Conservation (phyloP, 2,888 invertebrate species). For the Leucoptera coffeella region DNA sequence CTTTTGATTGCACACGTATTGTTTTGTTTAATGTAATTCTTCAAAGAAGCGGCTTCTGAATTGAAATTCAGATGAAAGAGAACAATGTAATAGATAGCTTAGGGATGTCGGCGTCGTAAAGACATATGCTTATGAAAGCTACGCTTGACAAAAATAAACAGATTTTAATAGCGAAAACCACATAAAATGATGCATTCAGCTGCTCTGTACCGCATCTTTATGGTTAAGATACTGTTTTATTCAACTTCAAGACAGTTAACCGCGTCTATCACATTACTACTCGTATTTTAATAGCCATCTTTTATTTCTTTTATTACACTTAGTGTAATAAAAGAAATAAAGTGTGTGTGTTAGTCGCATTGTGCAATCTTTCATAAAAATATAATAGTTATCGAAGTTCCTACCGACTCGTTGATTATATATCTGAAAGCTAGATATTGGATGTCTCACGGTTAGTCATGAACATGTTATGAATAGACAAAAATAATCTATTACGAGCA, state of each 20-base stretch:
- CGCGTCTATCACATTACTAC: too few species aligned
- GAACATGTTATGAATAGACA: too few species aligned
- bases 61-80: conserved; percentile 4
- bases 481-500: too few species aligned
- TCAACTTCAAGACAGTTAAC: too few species aligned
- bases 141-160: conserved; percentile 44
- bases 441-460: too few species aligned
- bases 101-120: conserved; percentile 17
- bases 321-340: neutral
- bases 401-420: neutral
- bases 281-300: neutral
- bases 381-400: neutral
- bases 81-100: conserved; percentile 10
- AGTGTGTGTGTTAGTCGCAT: neutral
- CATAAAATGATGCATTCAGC: conserved; percentile 43
- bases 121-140: conserved; percentile 24
- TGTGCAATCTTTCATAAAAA: neutral
- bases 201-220: conserved; percentile 37
- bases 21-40: conserved; percentile 1
- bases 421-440: too few species aligned
- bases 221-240: conserved; percentile 32
- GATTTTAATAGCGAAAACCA: conserved; percentile 44
- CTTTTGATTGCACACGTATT: conserved; percentile 1
- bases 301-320: neutral
- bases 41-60: conserved; percentile 3